Evolutionary conservation across 1,140 invertebrate genomes (phyloP), one percentile per base, ranked within the genome.

Genomic region (Diuraphis noxia): DNA sequence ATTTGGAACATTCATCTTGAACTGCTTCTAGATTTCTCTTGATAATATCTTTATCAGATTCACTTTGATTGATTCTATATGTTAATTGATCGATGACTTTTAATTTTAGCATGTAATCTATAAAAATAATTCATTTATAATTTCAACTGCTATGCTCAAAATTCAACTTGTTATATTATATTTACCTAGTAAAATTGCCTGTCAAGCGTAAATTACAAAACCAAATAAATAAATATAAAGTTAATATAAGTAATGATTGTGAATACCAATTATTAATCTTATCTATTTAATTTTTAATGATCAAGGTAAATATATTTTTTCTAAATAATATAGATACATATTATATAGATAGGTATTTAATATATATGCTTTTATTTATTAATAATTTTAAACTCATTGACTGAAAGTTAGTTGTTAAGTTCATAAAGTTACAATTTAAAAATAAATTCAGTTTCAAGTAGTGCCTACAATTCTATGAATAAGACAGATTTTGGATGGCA

Each of bases 91-190:
- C 77, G 30, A 91, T 91, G 5, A 82, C 23, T 34, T 82, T 91
- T 38, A 91, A 91, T 40, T 91, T 91, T 4, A 49, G 13, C 23
- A 91, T 49, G 38, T 82, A 91, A 91, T 91, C 89, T 91, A 40
- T 72, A 72, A 72, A 72, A 63, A 72, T n/a, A 72, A 72, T 72
- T 72, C 13, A n/a, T 63, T 0, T 17, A n/a, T 63, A n/a, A n/a
- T 63, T 63, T 63, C 10, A 30, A 63, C 30, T 63, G 30, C n/a
- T 63, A 13, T 5, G 17, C 4, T n/a, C n/a, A 5, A n/a, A 63
- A 17, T 63, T 63, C n/a, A 56, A 10, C 10, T 63, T n/a, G 13
- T 63, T 13, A 63, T 10, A 13, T 10, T 0, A 63, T 13, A 63
- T 63, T 63, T 13, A n/a, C 10, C n/a, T 63, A n/a, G 30, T n/a